Base-by-base conservation (phyloP, 1,140 invertebrate genomes). In the Agraylea sexmaculata region DNA sequence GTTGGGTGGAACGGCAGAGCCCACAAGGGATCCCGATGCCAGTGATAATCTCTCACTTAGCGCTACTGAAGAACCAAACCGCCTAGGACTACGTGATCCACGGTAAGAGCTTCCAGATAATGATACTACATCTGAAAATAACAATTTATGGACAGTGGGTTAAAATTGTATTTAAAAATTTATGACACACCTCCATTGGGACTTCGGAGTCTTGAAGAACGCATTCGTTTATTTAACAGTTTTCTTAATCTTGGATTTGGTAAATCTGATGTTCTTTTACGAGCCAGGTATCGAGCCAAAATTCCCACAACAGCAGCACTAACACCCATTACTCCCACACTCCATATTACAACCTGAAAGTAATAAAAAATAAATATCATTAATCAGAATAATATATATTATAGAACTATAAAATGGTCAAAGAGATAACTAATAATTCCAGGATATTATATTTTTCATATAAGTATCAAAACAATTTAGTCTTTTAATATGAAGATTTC, bases 271-370 rank as follows among this genome's bases (percentile, higher is more conserved):
- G 70, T 65, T 54, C 75, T 63, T 43, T 65, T 60, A 19, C 76
- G 65, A 12, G 73, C 64, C 41, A 78, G 56, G 51, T 73, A 76
- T 34, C 69, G 65, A 11, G 76, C 74, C 2, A 78, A 51, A 2
- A 76, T 66, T 21, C 74, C 71, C 21, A 78, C 66, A 2, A 77
- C 61, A 4, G 71, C 64, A 35, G 74, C 68, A 55, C 75, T 68
- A 19, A 64, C 65, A 17, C 65, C 62, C 35, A 68, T 61, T 15
- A 68, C 64, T 29, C 65, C 64, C 40, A 68, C 56, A 34, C 65
- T 66, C 65, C 63, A 66, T 51, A 66, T 45, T 37, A 64, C 58
- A 27, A 66, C 63, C 65, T 66, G 40, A 37, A 57, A 56, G 43
- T 12, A 16, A 33, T 20, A 37, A 42, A 6, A 36, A 36, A 13